Evolutionary conservation across 2,888 invertebrate genomes (phyloP).

Genomic region (Andrena marginata): DNA sequence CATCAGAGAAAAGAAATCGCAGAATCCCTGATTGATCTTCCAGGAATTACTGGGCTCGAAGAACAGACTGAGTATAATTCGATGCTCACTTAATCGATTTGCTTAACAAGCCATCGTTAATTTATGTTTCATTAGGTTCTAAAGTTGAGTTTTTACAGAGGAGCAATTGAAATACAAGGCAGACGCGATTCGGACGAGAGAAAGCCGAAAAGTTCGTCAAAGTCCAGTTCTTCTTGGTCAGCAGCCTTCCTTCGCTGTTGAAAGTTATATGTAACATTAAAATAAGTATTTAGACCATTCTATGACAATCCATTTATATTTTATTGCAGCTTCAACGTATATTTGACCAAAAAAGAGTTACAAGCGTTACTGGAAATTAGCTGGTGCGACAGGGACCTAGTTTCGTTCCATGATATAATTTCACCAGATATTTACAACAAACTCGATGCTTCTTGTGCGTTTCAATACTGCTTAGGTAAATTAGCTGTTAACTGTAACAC

Average conservation of each 20-base stretch:
- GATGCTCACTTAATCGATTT: not conserved
- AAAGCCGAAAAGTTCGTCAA: not conserved
- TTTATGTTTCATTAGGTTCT: not conserved
- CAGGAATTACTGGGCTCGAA: constrained; percentile 15
- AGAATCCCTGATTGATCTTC: not conserved
- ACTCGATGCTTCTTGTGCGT: constrained; percentile 30
- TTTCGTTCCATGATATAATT: constrained; percentile 38
- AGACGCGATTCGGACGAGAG: not conserved
- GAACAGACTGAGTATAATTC: constrained; percentile 10
- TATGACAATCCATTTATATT: not conserved
- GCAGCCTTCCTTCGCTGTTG: not conserved
- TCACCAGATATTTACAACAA: constrained; percentile 25
- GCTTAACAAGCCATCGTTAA: not conserved
- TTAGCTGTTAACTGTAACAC: not conserved
- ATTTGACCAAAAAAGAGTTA: constrained; percentile 30
- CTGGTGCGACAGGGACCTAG: not conserved
- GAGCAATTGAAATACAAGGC: not conserved
- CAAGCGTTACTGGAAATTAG: constrained; percentile 33
- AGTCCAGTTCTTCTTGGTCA: not conserved
- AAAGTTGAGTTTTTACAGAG: constrained; percentile 13
- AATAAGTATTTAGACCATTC: not conserved
- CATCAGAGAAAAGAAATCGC: not conserved
- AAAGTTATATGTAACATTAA: not conserved
- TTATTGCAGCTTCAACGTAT: not conserved
- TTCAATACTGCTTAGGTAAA: constrained; percentile 48